Base-by-base conservation (phyloP, 2,888 invertebrate species). In the Drosophila robusta region DNA sequence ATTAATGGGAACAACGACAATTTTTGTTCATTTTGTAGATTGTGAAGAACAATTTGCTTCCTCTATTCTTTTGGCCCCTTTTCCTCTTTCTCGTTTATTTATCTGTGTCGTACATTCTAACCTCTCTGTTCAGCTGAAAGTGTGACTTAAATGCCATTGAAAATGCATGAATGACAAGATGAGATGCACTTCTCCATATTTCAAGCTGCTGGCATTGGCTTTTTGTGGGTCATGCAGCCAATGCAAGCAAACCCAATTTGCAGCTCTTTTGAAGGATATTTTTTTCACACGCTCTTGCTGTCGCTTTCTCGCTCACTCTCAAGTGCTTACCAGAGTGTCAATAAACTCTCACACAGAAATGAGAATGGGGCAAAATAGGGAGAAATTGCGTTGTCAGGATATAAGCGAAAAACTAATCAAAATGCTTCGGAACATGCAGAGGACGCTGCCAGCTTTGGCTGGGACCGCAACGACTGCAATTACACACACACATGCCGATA, bases 351-450 rank as follows among this genome's bases (percentile, higher is more conserved):
- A 50, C 41, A 41, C 8, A 44, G 14, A 38, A 46, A 57, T 57
- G 58, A 45, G 46, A 45, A 51, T 22, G 45, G 44, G 36, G 29
- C 47, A 45, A 52, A 29, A 36, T 9, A 34, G 16, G 38, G 34
- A 12, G 14, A 41, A 50, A 62, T 47, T 18, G 44, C 34, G 29
- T 39, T 52, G 55, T 18, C 14, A 64, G 45, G 51, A 69, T 66
- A 70, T 51, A 61, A 57, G 61, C 56, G 52, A 61, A 75, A 80
- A 80, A 57, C 65, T 70, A 84, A 84, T 83, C 71, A 87, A 83
- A 80, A 75, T 64, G 54, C 50, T 60, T 58, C 49, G 57, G 47
- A 52, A 54, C 61, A 76, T 63, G 67, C 75, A 54, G n/a, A 34
- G 56, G 7, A 62, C 60, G 56, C 55, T 74, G 26, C 26, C 42